Evolutionary conservation across 2,888 invertebrate species (phyloP).

Genomic region (Ditylenchus weischeri): DNA sequence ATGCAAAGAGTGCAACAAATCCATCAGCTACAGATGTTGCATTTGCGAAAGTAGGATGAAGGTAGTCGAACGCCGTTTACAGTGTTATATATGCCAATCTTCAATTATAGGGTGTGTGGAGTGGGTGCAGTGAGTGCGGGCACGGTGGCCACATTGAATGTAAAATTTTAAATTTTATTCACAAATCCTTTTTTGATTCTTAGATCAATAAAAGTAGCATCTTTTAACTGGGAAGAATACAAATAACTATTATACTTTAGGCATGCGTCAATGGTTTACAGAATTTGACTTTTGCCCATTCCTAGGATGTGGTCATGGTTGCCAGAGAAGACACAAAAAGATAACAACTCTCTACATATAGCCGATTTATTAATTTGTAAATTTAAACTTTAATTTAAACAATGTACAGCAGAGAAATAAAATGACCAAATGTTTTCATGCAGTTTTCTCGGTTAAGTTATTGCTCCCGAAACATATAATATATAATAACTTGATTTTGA

Average conservation of each 20-base stretch:
- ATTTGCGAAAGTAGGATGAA: conserved; percentile 21
- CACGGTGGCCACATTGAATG: conserved; percentile 24
- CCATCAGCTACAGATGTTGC: conserved; percentile 17
- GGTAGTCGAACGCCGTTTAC: background rate
- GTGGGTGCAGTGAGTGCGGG: conserved; percentile 21
- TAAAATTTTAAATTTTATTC: background rate
- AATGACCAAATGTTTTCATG: background rate
- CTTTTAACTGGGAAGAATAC: no score
- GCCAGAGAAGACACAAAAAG: conserved; percentile 17
- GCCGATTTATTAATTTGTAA: no score
- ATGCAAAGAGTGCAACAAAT: conserved; percentile 24
- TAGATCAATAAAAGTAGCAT: no score
- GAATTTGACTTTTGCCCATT: conserved; percentile 28
- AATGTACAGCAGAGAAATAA: background rate
- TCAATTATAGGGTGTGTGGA: conserved; percentile 25
- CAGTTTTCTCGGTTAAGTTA: no score
- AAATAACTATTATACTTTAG: background rate
- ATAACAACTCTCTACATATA: background rate
- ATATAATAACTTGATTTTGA: background rate
- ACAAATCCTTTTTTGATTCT: no score
- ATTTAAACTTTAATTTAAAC: no score
- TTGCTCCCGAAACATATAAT: no score
- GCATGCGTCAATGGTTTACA: conserved; percentile 27
- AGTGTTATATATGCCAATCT: background rate
- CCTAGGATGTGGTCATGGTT: conserved; percentile 30